A percentile compares a stretch with the other conserved stretches of the same genome.
Conservation (phyloP, 2,888 invertebrate genomes). For the Tryphoninae sp. region DNA sequence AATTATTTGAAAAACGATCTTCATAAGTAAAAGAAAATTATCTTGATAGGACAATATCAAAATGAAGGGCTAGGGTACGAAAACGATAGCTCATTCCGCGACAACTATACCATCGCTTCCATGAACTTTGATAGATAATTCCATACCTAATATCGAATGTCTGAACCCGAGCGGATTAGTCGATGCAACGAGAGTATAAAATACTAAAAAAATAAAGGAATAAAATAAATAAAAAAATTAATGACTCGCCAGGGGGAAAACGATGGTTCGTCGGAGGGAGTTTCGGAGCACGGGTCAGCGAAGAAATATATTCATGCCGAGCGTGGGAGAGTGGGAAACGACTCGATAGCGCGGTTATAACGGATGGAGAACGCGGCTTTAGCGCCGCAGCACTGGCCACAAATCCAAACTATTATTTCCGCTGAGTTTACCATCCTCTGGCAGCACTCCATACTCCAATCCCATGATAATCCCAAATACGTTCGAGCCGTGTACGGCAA, state of each 20-base stretch:
- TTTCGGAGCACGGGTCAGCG: slow-evolving; percentile 27
- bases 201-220: slow-evolving; percentile 3
- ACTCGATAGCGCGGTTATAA: slow-evolving; percentile 47
- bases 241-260: slow-evolving; percentile 35
- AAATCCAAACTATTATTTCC: slow-evolving; percentile 64
- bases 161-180: slow-evolving; percentile 23
- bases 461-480: slow-evolving; percentile 50
- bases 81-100: neutral
- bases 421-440: slow-evolving; percentile 53
- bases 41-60: too few species aligned
- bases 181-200: slow-evolving; percentile 11
- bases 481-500: slow-evolving; percentile 23
- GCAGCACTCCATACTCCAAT: slow-evolving; percentile 36
- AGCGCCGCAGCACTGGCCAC: slow-evolving; percentile 51
- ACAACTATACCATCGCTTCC: neutral
- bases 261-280: slow-evolving; percentile 38
- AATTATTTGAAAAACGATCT: too few species aligned
- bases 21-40: too few species aligned
- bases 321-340: neutral
- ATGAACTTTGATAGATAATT: slow-evolving; percentile 26
- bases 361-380: slow-evolving; percentile 45
- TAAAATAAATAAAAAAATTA: slow-evolving; percentile 31
- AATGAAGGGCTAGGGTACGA: neutral
- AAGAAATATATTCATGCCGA: slow-evolving; percentile 22
- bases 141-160: slow-evolving; percentile 2